These are phyloP conservation scores for Cladopsammia gracilis DNA, from an alignment of 64 coral and sea anemone species.

Conservation along the genomic window DNA sequence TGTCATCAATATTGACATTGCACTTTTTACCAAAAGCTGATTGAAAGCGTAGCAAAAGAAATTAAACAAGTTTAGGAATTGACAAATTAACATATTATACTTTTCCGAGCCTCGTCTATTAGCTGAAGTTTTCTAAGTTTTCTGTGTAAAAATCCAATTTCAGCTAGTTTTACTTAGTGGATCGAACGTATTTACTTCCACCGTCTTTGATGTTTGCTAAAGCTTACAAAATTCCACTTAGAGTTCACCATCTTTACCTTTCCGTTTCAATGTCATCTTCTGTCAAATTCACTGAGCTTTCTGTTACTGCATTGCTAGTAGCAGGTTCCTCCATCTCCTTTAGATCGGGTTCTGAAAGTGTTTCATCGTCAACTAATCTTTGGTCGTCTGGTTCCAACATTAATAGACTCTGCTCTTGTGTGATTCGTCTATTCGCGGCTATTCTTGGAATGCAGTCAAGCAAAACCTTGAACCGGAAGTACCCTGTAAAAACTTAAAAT, in stretches of 20 bases:
- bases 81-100: no score
- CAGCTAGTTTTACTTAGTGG: no score
- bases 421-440: not conserved
- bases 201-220: no score
- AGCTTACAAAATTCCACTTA: no score
- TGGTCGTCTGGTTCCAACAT: conserved; percentile 26
- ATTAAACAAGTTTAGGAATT: no score
- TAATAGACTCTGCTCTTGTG: not conserved
- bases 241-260: not conserved
- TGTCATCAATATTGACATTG: no score
- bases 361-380: not conserved
- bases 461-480: conserved; percentile 15
- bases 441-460: not conserved
- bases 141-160: no score
- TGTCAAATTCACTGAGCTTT: conserved; percentile 12
- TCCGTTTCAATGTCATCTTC: conserved; percentile 27
- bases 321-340: conserved; percentile 12
- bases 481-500: not conserved
- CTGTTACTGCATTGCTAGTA: not conserved
- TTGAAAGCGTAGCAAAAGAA: not conserved
- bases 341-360: not conserved
- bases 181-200: no score
- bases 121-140: no score
- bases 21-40: not conserved
- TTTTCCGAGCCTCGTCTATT: no score